These are phyloP conservation scores for Rostratula benghalensis DNA, from an alignment of 2,113 vertebrate genomes.

Conservation along the genomic window DNA sequence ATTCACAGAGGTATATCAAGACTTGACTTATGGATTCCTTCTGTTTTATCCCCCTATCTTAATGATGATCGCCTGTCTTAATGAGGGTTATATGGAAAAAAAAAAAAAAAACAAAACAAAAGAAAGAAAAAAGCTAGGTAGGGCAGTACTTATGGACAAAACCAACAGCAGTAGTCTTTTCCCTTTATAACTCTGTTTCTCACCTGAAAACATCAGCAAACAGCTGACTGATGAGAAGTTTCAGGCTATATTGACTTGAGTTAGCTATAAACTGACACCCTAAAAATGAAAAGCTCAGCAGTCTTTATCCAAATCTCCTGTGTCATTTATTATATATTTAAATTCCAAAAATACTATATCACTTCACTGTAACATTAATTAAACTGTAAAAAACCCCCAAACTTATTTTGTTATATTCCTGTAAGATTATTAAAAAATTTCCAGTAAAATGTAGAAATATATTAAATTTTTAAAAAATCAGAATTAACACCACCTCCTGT, in stretches of 20 bases:
- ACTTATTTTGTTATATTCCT: not conserved
- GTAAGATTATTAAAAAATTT: not conserved
- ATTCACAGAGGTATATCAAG: not conserved
- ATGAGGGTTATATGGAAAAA: not conserved
- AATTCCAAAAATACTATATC: not conserved
- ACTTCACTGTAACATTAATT: not conserved
- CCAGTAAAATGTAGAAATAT: not conserved
- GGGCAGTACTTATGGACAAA: not conserved
- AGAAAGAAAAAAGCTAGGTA: not conserved
- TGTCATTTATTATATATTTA: not conserved
- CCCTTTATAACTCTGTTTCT: not conserved
- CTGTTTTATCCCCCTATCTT: not conserved
- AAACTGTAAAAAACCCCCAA: not conserved
- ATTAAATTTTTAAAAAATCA: not conserved
- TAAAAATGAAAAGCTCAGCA: not conserved
- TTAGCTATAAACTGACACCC: not conserved
- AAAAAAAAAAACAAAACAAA: not conserved
- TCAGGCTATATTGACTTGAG: not conserved
- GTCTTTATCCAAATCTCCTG: not conserved
- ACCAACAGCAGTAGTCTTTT: not conserved
- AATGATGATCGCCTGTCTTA: not conserved
- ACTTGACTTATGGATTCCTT: not conserved
- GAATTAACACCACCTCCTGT: accelerated
- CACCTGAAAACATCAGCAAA: not conserved
- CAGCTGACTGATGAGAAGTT: not conserved